Conservation (phyloP, 2,888 invertebrate genomes). For the Sceliomorpha sp. region DNA sequence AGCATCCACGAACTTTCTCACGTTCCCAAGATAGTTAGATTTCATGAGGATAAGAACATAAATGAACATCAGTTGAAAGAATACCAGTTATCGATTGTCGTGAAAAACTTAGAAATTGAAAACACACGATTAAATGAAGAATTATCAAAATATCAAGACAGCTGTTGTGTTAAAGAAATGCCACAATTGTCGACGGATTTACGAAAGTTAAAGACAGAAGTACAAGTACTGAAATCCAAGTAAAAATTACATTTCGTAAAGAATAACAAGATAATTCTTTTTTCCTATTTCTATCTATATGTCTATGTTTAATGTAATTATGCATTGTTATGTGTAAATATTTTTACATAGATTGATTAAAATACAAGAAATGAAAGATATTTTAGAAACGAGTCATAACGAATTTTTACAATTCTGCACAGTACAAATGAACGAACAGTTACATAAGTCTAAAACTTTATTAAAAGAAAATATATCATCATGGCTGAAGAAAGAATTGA, state of each 20-base stretch:
- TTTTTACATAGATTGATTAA: conserved; percentile 59
- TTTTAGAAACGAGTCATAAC: conserved; percentile 59
- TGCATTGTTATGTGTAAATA: too few species aligned
- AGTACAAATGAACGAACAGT: conserved; percentile 55
- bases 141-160: conserved; percentile 37
- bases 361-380: conserved; percentile 59
- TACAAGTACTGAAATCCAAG: conserved; percentile 47
- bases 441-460: conserved; percentile 58
- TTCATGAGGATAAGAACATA: conserved; percentile 24
- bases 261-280: too few species aligned
- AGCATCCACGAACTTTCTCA: too few species aligned
- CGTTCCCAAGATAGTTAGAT: conserved; percentile 4
- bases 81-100: conserved; percentile 48
- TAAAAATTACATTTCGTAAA: too few species aligned
- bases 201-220: conserved; percentile 56
- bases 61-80: conserved; percentile 10
- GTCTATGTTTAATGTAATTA: conserved; percentile 61
- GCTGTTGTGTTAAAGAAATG: conserved; percentile 24
- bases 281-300: too few species aligned
- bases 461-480: conserved; percentile 45
- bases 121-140: conserved; percentile 60
- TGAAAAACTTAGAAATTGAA: conserved; percentile 59
- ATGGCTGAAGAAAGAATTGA: too few species aligned
- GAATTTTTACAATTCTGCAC: conserved; percentile 62
- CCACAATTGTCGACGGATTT: conserved; percentile 47